Percentiles rank a stretch among this genome's conserved stretches.
Evolutionary conservation across 2,888 invertebrate genomes (phyloP).

Genomic region (Oscheius sp.): DNA sequence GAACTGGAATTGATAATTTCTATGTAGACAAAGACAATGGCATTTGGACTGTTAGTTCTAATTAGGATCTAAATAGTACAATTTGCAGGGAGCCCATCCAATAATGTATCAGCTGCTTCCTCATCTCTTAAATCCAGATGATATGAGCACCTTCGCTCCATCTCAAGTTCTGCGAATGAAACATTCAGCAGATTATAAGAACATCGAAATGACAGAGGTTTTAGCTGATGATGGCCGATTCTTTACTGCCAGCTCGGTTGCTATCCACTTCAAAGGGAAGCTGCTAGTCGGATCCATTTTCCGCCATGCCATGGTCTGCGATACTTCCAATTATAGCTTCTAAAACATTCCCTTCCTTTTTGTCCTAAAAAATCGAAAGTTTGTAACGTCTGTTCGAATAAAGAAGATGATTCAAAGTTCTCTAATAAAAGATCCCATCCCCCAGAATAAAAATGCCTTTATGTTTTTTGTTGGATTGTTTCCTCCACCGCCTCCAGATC

Average conservation of each 20-base stretch:
- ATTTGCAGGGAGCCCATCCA: background rate
- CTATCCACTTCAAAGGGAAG: constrained; percentile 29
- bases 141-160: background rate
- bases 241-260: constrained; percentile 33
- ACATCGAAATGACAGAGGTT: constrained; percentile 33
- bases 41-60: constrained; percentile 38
- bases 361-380: too few relatives aligned
- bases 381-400: too few relatives aligned
- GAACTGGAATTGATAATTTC: constrained; percentile 38
- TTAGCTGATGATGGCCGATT: constrained; percentile 40
- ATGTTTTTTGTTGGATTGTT: too few relatives aligned
- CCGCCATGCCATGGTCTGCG: constrained; percentile 19
- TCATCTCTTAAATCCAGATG: background rate
- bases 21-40: constrained; percentile 37
- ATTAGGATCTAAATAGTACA: background rate
- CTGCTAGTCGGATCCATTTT: constrained; percentile 38
- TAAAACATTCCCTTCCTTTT: too few relatives aligned
- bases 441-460: too few relatives aligned
- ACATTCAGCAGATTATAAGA: constrained; percentile 33
- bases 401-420: too few relatives aligned
- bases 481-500: too few relatives aligned
- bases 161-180: constrained; percentile 31
- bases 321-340: too few relatives aligned
- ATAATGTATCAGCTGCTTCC: background rate
- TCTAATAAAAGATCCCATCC: too few relatives aligned